Evolutionary conservation across 2,888 invertebrate genomes (phyloP), one percentile per base, ranked within the genome.

Genomic region (Mimachlamys varia): DNA sequence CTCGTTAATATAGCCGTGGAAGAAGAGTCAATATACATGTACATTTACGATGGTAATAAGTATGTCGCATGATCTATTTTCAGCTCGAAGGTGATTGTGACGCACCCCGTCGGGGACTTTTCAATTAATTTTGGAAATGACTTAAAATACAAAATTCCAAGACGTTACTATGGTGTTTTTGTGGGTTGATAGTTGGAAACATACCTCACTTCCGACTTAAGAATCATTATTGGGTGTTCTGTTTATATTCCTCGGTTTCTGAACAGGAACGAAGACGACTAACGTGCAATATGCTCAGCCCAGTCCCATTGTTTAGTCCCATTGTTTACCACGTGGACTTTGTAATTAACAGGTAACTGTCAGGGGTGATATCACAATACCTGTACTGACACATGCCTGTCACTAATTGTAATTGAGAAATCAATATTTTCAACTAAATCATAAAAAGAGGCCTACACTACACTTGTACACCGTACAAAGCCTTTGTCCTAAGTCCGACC

Each of bases 401-500:
- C 76, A 76, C 76, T 76, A 27, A 76, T 76, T 76, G 33, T 33
- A 76, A 76, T 19, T 13, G 27, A 22, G 2, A 76, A 76, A 76
- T 76, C 76, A 33, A 76, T 76, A 76, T 76, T 27, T 19, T 76
- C 76, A 33, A 27, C 33, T 76, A 76, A 76, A 76, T 76, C 76
- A 76, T 22, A 33, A 76, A 76, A 76, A 76, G 33, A 27, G 76
- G 76, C 76, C 27, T 27, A 76, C 27, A 62, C 27, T 27, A 76
- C 27, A 62, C 22, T 62, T 62, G 62, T 62, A n/a, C 22, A 27
- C 15, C 62, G 19, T 53, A 62, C 76, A 76, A 76, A 76, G 76
- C 22, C 76, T 33, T 76, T 76, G 76, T 76, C 76, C 76, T 76
- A 76, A 76, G 27, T 76, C 76, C 76, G 27, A 76, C 76, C 27